Percentiles rank a stretch among this genome's conserved stretches.
Conservation (phyloP, 2,113 vertebrate genomes). For the Butorides virescens region DNA sequence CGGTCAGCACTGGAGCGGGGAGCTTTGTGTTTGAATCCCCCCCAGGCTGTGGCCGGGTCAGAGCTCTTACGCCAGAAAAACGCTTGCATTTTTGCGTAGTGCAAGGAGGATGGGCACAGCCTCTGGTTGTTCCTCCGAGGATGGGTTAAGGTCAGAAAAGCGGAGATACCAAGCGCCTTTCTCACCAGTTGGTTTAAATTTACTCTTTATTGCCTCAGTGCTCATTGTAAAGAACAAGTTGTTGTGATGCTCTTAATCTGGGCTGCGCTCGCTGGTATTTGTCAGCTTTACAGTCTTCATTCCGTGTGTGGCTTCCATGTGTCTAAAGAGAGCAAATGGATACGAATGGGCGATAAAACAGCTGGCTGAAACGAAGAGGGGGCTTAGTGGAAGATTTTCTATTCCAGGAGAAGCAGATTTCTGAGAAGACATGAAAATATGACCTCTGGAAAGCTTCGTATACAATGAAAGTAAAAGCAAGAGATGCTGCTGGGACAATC, state of each 20-base stretch:
- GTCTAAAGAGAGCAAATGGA: not conserved
- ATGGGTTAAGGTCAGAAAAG: not conserved
- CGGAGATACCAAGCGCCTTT: not conserved
- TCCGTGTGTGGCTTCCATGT: not conserved
- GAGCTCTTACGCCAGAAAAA: not conserved
- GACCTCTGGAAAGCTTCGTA: not conserved
- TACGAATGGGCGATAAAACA: not conserved
- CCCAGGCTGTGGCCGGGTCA: not conserved
- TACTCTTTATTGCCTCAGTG: not conserved
- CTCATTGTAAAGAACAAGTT: not conserved
- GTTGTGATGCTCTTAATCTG: not conserved
- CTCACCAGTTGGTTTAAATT: not conserved
- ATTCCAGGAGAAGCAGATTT: not conserved
- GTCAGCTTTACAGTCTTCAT: not conserved
- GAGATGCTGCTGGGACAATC: not conserved
- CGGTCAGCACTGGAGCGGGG: not conserved
- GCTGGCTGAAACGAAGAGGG: not conserved
- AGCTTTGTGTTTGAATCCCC: not conserved
- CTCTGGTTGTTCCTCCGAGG: not conserved
- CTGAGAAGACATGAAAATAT: not conserved
- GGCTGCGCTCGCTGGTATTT: not conserved
- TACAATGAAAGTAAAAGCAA: not conserved
- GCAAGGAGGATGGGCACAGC: not conserved
- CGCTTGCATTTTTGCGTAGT: accelerated
- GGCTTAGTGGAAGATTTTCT: not conserved